These are phyloP conservation scores for Macrostomum lignano DNA, from an alignment of 1,140 invertebrate genomes.

Conservation along the genomic window DNA sequence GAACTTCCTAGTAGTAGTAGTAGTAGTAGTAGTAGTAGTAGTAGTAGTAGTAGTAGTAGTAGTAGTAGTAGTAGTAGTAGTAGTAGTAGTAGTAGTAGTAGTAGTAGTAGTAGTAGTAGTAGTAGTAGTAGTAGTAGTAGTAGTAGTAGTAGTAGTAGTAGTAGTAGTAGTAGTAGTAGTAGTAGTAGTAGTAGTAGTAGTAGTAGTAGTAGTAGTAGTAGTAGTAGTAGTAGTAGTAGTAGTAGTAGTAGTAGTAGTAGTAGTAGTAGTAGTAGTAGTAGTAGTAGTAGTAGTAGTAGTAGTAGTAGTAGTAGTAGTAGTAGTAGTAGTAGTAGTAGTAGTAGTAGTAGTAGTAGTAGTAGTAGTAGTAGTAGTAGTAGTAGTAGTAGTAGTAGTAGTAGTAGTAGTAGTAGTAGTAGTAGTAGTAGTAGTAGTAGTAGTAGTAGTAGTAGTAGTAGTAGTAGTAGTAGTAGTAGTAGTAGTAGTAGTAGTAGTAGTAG, in stretches of 20 bases:
- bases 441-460: too few relatives aligned
- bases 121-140: slow-evolving; percentile 8
- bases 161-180: slow-evolving; percentile 8
- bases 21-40: too few relatives aligned
- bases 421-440: too few relatives aligned
- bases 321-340: too few relatives aligned
- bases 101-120: slow-evolving; percentile 8
- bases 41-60: slow-evolving; percentile 8
- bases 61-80: slow-evolving; percentile 8
- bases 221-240: slow-evolving; percentile 7
- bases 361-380: too few relatives aligned
- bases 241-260: slow-evolving; percentile 8
- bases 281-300: slow-evolving; percentile 8
- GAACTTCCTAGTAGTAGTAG: too few relatives aligned
- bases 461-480: too few relatives aligned
- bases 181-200: slow-evolving; percentile 8
- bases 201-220: slow-evolving; percentile 8
- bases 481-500: too few relatives aligned
- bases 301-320: too few relatives aligned
- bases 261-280: slow-evolving; percentile 8
- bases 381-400: too few relatives aligned
- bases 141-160: slow-evolving; percentile 8
- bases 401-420: too few relatives aligned
- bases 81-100: slow-evolving; percentile 8
- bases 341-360: too few relatives aligned